phyloP scores from a whole-genome alignment of 2,797 vertebrate species.

The Pangasius djambal region DNA sequence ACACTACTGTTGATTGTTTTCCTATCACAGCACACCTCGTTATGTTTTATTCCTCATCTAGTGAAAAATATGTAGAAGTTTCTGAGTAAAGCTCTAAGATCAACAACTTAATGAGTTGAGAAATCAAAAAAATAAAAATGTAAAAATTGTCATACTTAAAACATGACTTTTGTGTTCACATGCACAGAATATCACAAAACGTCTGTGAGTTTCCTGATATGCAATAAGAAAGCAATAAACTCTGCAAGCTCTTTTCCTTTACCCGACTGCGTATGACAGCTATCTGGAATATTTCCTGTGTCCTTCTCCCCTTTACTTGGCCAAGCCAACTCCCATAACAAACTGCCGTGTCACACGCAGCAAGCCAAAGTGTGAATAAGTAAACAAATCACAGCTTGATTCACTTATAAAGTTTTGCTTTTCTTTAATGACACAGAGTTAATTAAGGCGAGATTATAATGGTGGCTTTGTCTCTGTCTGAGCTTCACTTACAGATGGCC shows the following conservation, averaged over 20 bases:
- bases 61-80: neutral
- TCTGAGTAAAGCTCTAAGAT: neutral
- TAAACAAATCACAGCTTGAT: slow-evolving; percentile 29
- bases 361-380: slow-evolving; percentile 21
- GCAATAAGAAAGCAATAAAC: neutral
- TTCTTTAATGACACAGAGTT: slow-evolving; percentile 39
- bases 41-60: neutral
- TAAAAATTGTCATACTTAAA: neutral
- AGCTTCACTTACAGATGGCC: slow-evolving; percentile 62
- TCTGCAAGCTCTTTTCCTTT: neutral
- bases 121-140: neutral
- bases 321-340: slow-evolving; percentile 17
- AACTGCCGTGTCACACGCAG: slow-evolving; percentile 35
- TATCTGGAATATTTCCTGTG: slow-evolving; percentile 72
- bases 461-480: slow-evolving; percentile 59
- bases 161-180: neutral
- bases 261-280: slow-evolving; percentile 58
- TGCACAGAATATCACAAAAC: neutral
- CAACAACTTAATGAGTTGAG: neutral
- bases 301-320: slow-evolving; percentile 9
- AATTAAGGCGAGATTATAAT: slow-evolving; percentile 56
- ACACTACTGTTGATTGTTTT: neutral
- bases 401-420: slow-evolving; percentile 60
- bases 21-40: neutral
- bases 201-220: neutral